Conservation (phyloP, 2,797 vertebrate species). For the Valencia hispanica region DNA sequence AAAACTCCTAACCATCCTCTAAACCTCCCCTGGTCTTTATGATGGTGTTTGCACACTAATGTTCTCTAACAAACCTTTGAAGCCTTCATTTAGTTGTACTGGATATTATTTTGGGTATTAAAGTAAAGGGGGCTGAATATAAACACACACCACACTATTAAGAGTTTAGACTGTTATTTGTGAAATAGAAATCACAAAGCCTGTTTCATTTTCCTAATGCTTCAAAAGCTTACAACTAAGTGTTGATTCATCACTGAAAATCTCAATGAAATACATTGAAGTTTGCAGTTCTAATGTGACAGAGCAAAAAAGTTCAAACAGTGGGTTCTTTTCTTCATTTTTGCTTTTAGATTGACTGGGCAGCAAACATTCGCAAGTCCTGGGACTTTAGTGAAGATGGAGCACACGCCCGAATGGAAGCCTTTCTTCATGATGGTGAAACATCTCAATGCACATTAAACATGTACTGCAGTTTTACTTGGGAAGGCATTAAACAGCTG, state of each 20-base stretch:
- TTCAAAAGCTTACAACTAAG: background rate
- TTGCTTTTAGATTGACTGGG: slow-evolving; percentile 76
- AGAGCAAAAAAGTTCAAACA: background rate
- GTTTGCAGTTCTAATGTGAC: background rate
- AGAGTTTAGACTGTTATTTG: background rate
- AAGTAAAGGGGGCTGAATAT: background rate
- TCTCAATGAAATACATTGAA: background rate
- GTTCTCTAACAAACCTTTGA: background rate
- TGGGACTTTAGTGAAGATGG: slow-evolving; percentile 83
- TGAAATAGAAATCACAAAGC: background rate
- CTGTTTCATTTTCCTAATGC: background rate
- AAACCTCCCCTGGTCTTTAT: too few relatives aligned
- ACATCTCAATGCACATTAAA: background rate
- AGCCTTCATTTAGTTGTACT: background rate
- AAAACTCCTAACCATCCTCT: too few relatives aligned
- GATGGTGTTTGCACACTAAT: background rate
- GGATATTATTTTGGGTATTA: background rate
- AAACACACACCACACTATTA: background rate
- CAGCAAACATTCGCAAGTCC: slow-evolving; percentile 73
- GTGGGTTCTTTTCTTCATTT: background rate
- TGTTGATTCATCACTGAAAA: background rate
- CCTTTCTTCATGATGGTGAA: slow-evolving; percentile 78
- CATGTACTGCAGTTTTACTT: background rate
- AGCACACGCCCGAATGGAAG: slow-evolving; percentile 65
- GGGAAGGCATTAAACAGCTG: background rate